Conservation (phyloP, 2,797 vertebrate genomes). For the Moxostoma hubbsi region DNA sequence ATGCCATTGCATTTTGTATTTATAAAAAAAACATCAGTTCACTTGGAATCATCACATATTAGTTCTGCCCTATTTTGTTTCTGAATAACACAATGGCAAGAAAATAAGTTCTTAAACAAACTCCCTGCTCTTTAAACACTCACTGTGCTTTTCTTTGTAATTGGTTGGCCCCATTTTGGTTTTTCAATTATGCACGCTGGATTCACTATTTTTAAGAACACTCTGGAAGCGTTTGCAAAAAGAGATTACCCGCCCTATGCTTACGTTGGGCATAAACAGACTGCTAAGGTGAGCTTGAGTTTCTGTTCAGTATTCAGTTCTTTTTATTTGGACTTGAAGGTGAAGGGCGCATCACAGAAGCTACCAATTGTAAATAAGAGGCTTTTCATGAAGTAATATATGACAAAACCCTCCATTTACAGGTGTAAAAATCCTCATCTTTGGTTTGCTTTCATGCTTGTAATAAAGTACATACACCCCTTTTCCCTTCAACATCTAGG, state of each 20-base stretch:
- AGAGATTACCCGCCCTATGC: constrained; percentile 14
- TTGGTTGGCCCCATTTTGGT: constrained; percentile 45
- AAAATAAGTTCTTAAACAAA: constrained; percentile 40
- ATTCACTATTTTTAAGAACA: constrained; percentile 27
- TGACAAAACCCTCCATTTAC: not conserved
- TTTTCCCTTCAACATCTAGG: constrained; percentile 20
- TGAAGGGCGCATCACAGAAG: not conserved
- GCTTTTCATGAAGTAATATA: constrained; percentile 6
- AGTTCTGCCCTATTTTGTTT: constrained; percentile 47
- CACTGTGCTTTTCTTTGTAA: constrained; percentile 47
- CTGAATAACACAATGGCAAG: constrained; percentile 24
- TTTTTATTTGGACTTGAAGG: not conserved
- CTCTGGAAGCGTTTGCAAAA: constrained; percentile 11
- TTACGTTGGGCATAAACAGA: constrained; percentile 5
- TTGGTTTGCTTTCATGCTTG: constrained; percentile 8
- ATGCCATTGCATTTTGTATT: constrained; percentile 4
- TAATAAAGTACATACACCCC: constrained; percentile 8
- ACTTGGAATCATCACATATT: constrained; percentile 39
- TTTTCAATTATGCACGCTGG: constrained; percentile 39
- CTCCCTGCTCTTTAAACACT: constrained; percentile 39
- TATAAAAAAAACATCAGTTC: constrained; percentile 40
- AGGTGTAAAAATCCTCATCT: constrained; percentile 22
- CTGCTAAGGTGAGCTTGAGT: not conserved
- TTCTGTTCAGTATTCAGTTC: not conserved
- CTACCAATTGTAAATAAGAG: constrained; percentile 5